Evolutionary conservation across 2,797 vertebrate genomes (phyloP).

Genomic region (Chelidonichthys spinosus): DNA sequence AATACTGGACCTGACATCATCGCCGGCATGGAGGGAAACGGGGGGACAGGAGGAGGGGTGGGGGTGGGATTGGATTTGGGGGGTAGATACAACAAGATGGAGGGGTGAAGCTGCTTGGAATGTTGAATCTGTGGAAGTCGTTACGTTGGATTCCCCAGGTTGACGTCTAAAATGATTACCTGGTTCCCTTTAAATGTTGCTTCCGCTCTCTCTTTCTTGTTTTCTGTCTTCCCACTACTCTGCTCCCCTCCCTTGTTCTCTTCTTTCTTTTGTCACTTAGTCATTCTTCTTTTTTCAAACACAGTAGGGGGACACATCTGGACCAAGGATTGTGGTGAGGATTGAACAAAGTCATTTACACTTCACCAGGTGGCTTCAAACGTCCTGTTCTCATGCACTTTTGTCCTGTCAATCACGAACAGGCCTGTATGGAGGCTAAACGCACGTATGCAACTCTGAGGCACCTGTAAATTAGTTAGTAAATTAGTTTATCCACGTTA

Average conservation of each 20-base stretch:
- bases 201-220: constrained; percentile 78
- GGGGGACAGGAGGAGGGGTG: constrained; percentile 26
- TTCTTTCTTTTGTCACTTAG: constrained; percentile 32
- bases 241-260: constrained; percentile 25
- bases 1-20: constrained; percentile 88
- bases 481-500: too few species aligned
- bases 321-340: neutral
- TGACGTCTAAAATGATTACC: constrained; percentile 89
- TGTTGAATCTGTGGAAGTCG: constrained; percentile 87
- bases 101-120: constrained; percentile 76
- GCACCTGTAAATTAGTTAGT: too few species aligned
- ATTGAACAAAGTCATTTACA: constrained; percentile 14
- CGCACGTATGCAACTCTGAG: too few species aligned
- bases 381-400: neutral
- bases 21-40: constrained; percentile 65
- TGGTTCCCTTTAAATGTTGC: constrained; percentile 83
- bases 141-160: constrained; percentile 83
- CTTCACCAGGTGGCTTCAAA: neutral
- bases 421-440: too few species aligned
- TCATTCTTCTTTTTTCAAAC: constrained; percentile 31
- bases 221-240: constrained; percentile 43
- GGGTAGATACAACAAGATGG: constrained; percentile 50
- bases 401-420: neutral
- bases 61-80: neutral
- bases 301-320: constrained; percentile 19